phyloP scores from a whole-genome alignment of 2,113 vertebrate genomes.

The Scomber colias region DNA sequence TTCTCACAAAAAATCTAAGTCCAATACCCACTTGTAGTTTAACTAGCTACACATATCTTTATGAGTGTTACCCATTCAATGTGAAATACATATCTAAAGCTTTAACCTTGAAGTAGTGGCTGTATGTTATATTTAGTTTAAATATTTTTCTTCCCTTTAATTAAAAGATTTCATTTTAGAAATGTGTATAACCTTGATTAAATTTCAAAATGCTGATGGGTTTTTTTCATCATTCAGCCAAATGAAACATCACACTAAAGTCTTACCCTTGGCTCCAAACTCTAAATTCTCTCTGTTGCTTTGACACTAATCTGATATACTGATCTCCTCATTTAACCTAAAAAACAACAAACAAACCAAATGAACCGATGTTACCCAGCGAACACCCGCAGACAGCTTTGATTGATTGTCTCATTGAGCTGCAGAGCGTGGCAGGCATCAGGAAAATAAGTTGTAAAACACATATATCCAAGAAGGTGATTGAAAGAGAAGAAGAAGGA shows the following conservation, averaged over 20 bases:
- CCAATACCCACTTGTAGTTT: not conserved
- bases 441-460: constrained; percentile 52
- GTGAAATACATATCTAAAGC: not conserved
- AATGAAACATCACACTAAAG: not conserved
- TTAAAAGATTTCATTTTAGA: not conserved
- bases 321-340: constrained; percentile 56
- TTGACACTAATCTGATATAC: not conserved
- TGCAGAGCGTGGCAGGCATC: constrained; percentile 11
- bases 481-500: not conserved
- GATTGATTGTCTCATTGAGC: constrained; percentile 52
- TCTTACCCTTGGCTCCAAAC: too few relatives aligned
- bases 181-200: not conserved
- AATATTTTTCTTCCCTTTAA: not conserved
- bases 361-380: constrained; percentile 54
- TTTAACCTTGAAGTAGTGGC: not conserved
- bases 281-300: not conserved
- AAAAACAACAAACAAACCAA: not conserved
- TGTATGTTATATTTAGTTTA: not conserved
- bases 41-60: too few relatives aligned
- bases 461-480: constrained; percentile 26
- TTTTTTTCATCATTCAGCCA: not conserved
- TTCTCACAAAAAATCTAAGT: not conserved
- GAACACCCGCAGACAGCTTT: constrained; percentile 33
- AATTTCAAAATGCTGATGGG: too few relatives aligned
- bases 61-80: not conserved